Evolutionary conservation across 2,888 invertebrate genomes (phyloP), one percentile per base, ranked within the genome.

Genomic region (Eueremaeus valkanovi): DNA sequence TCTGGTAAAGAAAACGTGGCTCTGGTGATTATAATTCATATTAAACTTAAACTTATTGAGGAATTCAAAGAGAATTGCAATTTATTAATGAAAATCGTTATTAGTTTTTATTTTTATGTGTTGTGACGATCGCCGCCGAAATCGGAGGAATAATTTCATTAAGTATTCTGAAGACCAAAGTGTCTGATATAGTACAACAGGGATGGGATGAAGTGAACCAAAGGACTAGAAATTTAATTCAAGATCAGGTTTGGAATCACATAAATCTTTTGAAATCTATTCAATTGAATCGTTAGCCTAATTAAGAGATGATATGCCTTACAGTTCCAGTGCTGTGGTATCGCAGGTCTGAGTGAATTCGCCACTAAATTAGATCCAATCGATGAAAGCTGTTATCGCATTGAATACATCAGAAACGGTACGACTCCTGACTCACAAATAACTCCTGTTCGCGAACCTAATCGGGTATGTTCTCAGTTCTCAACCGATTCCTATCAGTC

Each of bases 141-240:
- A 80, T 83, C 45, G 83, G 83, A 16, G 83, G 83, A 36, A 81
- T 83, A 42, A 79, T 83, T 16, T 80, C 82, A 3, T 80, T 83
- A 24, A 82, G 82, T 78, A 78, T 79, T 36, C 73, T 79, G 61
- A 74, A 77, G 40, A 70, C 77, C 21, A 78, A 79, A 75, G 78
- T 78, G 79, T 81, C 81, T 66, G 82, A 83, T 78, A 80, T 83
- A 74, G 79, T 83, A 27, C 79, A 81, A 73, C 81, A 81, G 74
- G 82, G 82, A 18, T 83, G 83, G 83, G 80, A 80, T 73, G 83
- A 83, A 78, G 81, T 83, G 51, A 83, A 83, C 78, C 82, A 83
- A 80, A 81, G 81, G 36, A 82, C 82, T 11, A 80, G 82, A 66
- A 83, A 83, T 77, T 78, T 82, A 36, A 80, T 83, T 73, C 83